Evolutionary conservation across 2,113 vertebrate genomes (phyloP).

Genomic region (Murina feae): DNA sequence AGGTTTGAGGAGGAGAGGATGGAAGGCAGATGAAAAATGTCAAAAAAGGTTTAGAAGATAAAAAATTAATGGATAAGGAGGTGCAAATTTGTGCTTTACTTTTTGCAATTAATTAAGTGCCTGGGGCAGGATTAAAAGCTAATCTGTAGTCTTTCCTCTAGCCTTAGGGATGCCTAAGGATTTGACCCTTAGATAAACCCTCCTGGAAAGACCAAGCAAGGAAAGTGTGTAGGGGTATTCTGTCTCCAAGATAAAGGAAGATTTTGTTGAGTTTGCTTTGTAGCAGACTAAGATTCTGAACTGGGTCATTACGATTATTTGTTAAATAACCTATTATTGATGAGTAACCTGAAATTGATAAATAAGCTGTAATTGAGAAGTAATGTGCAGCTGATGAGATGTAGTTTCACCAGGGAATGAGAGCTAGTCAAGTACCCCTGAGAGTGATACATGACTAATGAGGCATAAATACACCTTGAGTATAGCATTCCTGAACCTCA

Average conservation of each 20-base stretch:
- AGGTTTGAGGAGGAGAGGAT: background rate
- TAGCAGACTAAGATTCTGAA: background rate
- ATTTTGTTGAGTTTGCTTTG: background rate
- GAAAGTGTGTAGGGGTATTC: background rate
- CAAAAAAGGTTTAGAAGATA: background rate
- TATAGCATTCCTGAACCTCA: background rate
- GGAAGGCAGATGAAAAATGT: background rate
- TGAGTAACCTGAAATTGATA: background rate
- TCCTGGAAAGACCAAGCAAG: background rate
- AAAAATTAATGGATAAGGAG: background rate
- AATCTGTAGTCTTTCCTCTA: background rate
- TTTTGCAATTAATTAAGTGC: background rate
- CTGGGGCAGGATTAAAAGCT: background rate
- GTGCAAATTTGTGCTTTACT: background rate
- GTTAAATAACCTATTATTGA: background rate
- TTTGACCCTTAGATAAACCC: background rate
- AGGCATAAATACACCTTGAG: background rate
- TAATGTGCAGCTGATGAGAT: slow-evolving; percentile 6
- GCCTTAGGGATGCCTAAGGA: background rate
- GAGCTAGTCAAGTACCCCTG: background rate
- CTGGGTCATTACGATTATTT: background rate
- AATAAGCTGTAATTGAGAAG: background rate
- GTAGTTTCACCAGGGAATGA: background rate
- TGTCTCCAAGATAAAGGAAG: background rate
- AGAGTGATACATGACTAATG: background rate